Evolutionary conservation across 2,113 vertebrate species (phyloP).

Genomic region (Carettochelys insculpta): DNA sequence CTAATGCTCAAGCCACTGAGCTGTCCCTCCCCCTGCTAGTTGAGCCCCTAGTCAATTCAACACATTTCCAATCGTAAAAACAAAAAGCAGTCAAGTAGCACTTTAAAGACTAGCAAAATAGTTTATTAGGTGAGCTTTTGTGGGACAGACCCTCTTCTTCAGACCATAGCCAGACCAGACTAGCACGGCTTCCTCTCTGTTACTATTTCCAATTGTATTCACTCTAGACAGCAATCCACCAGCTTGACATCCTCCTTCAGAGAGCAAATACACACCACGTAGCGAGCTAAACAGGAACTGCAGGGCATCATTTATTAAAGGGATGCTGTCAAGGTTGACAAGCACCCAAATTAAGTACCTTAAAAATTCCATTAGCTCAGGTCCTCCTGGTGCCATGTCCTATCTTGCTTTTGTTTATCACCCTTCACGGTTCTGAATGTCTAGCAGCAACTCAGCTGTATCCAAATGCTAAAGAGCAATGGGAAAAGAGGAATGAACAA

Average conservation of each 20-base stretch:
- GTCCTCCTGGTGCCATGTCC: constrained; percentile 71
- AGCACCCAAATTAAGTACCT: constrained; percentile 69
- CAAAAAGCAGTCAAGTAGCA: no score
- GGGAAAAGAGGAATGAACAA: neutral
- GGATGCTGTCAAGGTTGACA: constrained; percentile 57
- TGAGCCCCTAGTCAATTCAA: neutral
- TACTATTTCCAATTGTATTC: neutral
- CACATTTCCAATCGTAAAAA: neutral
- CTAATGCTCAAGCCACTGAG: no score
- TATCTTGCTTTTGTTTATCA: constrained; percentile 72
- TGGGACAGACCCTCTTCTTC: no score
- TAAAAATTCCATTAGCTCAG: constrained; percentile 72
- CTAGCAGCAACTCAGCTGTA: constrained; percentile 65
- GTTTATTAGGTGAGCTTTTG: no score
- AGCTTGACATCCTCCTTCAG: neutral
- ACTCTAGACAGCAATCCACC: neutral
- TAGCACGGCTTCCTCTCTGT: no score
- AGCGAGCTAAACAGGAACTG: neutral
- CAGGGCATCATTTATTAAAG: constrained; percentile 61
- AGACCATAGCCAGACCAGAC: no score
- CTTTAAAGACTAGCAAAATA: no score
- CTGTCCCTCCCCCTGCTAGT: no score
- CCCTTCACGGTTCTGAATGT: constrained; percentile 69
- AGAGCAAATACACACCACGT: neutral
- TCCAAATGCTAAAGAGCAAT: neutral